Conservation (phyloP, 2,888 invertebrate genomes). For the Sthenelais limicola region DNA sequence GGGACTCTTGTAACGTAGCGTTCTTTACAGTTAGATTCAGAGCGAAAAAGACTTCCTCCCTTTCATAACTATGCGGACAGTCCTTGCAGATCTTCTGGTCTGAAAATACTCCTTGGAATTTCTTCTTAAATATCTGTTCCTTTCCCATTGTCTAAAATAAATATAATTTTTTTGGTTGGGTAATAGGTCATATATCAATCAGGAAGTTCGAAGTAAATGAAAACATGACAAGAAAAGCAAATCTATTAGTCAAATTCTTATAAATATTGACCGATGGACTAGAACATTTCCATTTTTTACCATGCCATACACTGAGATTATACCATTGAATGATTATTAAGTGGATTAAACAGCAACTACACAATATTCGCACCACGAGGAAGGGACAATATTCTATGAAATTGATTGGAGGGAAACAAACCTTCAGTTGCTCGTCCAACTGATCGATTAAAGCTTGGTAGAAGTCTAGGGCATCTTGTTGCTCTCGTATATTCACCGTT, state of each 20-base stretch:
- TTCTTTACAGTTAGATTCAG: slow-evolving; percentile 75
- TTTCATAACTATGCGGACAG: slow-evolving; percentile 75
- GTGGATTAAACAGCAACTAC: too few relatives aligned
- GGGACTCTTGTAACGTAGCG: slow-evolving; percentile 73
- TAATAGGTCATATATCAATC: too few relatives aligned
- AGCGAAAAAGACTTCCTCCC: slow-evolving; percentile 74
- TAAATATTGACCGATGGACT: too few relatives aligned
- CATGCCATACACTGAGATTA: too few relatives aligned
- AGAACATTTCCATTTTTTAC: too few relatives aligned
- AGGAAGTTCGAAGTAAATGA: too few relatives aligned
- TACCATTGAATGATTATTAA: too few relatives aligned
- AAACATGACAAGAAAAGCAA: too few relatives aligned
- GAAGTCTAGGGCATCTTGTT: slow-evolving; percentile 76
- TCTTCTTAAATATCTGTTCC: slow-evolving; percentile 73
- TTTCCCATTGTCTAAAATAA: slow-evolving; percentile 67
- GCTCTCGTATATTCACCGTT: slow-evolving; percentile 75
- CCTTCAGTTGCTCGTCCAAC: slow-evolving; percentile 74
- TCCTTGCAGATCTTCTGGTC: slow-evolving; percentile 76
- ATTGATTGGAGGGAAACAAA: too few relatives aligned
- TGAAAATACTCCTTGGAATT: slow-evolving; percentile 74
- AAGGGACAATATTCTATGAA: too few relatives aligned
- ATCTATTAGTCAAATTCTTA: too few relatives aligned
- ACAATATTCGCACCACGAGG: too few relatives aligned
- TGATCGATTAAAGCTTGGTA: slow-evolving; percentile 75
- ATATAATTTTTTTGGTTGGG: background rate